Evolutionary conservation across 2,113 vertebrate species (phyloP).

Genomic region (Galbula dea): DNA sequence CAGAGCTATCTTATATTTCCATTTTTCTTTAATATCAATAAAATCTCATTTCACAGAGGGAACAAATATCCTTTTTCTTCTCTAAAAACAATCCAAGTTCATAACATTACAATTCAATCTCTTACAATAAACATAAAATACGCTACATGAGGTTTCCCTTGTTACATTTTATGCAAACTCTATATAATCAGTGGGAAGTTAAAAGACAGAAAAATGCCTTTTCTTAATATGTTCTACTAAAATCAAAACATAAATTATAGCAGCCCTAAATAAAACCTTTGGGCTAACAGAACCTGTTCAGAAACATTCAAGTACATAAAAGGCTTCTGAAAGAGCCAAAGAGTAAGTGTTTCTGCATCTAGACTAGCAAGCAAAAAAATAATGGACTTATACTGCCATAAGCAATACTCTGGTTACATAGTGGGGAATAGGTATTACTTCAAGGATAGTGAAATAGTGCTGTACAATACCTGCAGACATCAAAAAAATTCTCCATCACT

Average conservation of each 20-base stretch:
- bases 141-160: background rate
- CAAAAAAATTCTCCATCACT: background rate
- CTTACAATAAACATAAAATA: background rate
- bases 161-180: background rate
- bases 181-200: background rate
- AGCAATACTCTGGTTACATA: background rate
- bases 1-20: background rate
- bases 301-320: background rate
- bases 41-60: background rate
- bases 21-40: background rate
- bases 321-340: background rate
- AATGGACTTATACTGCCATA: background rate
- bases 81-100: background rate
- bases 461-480: background rate
- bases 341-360: background rate
- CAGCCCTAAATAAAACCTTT: background rate
- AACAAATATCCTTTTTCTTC: background rate
- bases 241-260: background rate
- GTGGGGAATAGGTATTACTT: background rate
- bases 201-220: background rate
- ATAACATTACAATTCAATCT: background rate
- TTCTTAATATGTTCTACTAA: background rate
- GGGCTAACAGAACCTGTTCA: background rate
- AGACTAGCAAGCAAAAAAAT: background rate
- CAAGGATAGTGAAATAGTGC: background rate